Base-by-base conservation (phyloP, 2,113 vertebrate species). In the Silurus asotus region DNA sequence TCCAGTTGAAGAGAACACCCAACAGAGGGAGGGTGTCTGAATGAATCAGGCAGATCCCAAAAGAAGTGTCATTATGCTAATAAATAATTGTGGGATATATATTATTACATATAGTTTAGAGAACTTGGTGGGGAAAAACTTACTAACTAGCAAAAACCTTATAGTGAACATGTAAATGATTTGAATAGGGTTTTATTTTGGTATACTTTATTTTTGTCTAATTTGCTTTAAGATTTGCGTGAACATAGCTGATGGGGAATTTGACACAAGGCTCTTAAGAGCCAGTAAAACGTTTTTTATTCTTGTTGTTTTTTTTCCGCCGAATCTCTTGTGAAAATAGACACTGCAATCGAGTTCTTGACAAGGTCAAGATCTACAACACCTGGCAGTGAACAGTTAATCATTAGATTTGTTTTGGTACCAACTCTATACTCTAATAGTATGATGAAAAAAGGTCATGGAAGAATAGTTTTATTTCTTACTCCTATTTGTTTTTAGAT, bases 371-470 rank as follows among this genome's bases (percentile, higher is more conserved):
- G 45, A 11, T 51, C 19, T 74, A 17, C 2, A 1, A 74, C 49
- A 23, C 4, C 48, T 75, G 58, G 11, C 76, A 81, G 8, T 28
- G 25, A 23, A 49, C 23, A 19, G 28, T 79, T 53, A 45, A 48
- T n/a, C 67, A 23, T 59, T 69, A 59, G 53, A 45, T 70, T 25
- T 23, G 13, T 88, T 81, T 76, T 75, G 48, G 49, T 51, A 37
- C 23, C 25, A 53, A 20, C 48, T 70, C 45, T 67, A 13, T 14
- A 8, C 28, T 81, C 19, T 48, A 74, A 58, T 81, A 37, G 10
- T 0, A 48, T 64, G 51, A 13, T 20, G 58, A 1, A 49, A 19
- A 67, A 23, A 37, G n/a, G 8, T 13, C 15, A 15, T 20, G 19
- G 59, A 70, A 58, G 28, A 15, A 11, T 13, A 3, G 6, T 55